phyloP scores from a whole-genome alignment of 1,140 invertebrate species.

The Brachionus sp. region DNA sequence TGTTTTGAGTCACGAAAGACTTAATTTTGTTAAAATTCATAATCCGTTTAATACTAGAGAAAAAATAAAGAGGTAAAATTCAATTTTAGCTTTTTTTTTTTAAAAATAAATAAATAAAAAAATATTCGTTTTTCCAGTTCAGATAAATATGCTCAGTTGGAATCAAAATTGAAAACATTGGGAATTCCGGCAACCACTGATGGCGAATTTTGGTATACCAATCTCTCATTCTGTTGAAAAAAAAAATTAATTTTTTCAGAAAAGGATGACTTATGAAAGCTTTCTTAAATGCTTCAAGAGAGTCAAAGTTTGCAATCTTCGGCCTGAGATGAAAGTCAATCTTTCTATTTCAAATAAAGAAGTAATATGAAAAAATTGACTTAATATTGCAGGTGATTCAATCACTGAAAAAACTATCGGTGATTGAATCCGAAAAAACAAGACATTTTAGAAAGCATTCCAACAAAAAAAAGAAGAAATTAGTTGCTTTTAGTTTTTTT shows the following conservation, averaged over 20 bases:
- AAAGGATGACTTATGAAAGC: constrained; percentile 42
- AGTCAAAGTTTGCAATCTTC: constrained; percentile 40
- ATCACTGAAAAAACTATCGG: too few relatives aligned
- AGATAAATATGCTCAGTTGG: constrained; percentile 2
- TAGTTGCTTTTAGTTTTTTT: too few relatives aligned
- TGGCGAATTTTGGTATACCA: constrained; percentile 42
- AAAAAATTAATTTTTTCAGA: neutral
- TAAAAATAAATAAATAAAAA: neutral
- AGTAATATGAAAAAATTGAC: neutral
- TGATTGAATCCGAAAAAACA: too few relatives aligned
- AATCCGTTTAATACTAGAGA: constrained; percentile 42
- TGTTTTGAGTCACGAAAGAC: constrained; percentile 7
- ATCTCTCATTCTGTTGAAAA: neutral
- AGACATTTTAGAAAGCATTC: too few relatives aligned
- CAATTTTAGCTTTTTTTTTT: neutral
- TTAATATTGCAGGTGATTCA: too few relatives aligned
- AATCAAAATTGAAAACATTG: constrained; percentile 28
- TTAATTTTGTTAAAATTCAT: constrained; percentile 31
- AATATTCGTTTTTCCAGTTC: neutral
- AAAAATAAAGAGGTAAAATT: constrained; percentile 35
- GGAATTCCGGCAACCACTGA: constrained; percentile 5
- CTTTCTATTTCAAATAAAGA: neutral
- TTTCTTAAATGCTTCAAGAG: constrained; percentile 33
- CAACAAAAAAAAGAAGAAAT: too few relatives aligned
- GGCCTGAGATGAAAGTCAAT: constrained; percentile 1